Percentiles rank a stretch among this genome's conserved stretches.
These are phyloP conservation scores for Dromococcyx pavoninus DNA, from an alignment of 2,797 vertebrate species.

Conservation along the genomic window DNA sequence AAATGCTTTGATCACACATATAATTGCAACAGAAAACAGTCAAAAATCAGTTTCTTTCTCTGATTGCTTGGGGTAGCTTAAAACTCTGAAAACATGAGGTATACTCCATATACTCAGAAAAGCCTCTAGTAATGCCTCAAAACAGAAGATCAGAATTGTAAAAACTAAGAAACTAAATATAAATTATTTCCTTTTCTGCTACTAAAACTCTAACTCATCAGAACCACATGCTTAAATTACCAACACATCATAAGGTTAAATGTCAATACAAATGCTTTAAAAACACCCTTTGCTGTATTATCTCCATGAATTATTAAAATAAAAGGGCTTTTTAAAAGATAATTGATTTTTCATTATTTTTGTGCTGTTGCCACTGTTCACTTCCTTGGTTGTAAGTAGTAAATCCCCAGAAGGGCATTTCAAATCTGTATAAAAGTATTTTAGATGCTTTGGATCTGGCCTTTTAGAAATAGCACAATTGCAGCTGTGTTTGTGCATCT, in stretches of 20 bases:
- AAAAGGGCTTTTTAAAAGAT: background rate
- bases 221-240: background rate
- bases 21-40: background rate
- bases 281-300: background rate
- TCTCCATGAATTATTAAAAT: background rate
- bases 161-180: background rate
- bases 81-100: background rate
- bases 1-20: background rate
- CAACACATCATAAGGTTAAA: background rate
- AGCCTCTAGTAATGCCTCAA: background rate
- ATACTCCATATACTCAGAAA: background rate
- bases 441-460: background rate
- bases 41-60: background rate
- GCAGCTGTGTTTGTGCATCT: background rate
- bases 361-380: background rate
- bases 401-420: background rate
- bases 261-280: conserved; percentile 6
- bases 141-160: background rate
- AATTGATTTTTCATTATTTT: conserved; percentile 34
- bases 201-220: background rate
- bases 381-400: background rate
- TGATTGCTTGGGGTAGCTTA: background rate
- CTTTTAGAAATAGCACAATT: background rate
- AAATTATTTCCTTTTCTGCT: background rate
- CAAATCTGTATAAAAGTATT: background rate